phyloP scores from a whole-genome alignment of 2,113 vertebrate genomes.

The Microtus oregoni region DNA sequence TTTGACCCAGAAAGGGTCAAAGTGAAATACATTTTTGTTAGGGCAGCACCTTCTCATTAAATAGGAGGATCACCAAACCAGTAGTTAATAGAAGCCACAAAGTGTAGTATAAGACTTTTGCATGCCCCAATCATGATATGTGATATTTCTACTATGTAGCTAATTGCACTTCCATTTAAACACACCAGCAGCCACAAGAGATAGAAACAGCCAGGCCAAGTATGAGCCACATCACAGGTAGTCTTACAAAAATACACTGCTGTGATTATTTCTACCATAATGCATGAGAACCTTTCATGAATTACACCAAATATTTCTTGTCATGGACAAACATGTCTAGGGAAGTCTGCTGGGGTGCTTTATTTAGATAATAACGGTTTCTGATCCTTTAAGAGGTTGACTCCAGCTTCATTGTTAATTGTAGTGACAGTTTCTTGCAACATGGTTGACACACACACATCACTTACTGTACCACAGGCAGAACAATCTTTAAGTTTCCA shows the following conservation, averaged over 20 bases:
- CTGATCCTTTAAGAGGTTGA: background rate
- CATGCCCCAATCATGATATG: background rate
- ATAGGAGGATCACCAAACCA: background rate
- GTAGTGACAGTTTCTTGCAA: background rate
- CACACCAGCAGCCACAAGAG: background rate
- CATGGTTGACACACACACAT: background rate
- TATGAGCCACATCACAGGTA: background rate
- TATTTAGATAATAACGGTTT: background rate
- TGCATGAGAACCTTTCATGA: background rate
- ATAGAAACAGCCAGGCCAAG: background rate
- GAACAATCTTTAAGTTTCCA: background rate
- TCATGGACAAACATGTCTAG: background rate
- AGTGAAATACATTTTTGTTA: constrained; percentile 38
- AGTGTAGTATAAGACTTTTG: background rate
- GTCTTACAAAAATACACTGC: constrained; percentile 33
- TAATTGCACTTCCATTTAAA: constrained; percentile 20
- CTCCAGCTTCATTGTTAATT: background rate
- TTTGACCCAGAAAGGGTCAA: background rate
- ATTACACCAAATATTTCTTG: constrained; percentile 9
- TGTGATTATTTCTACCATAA: constrained; percentile 42
- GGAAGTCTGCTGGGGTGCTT: background rate
- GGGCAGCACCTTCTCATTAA: constrained; percentile 4
- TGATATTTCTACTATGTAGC: background rate
- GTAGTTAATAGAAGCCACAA: constrained; percentile 6
- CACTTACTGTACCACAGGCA: background rate